These are phyloP conservation scores for Augiades crinisus DNA, from an alignment of 2,888 invertebrate genomes.

Conservation along the genomic window DNA sequence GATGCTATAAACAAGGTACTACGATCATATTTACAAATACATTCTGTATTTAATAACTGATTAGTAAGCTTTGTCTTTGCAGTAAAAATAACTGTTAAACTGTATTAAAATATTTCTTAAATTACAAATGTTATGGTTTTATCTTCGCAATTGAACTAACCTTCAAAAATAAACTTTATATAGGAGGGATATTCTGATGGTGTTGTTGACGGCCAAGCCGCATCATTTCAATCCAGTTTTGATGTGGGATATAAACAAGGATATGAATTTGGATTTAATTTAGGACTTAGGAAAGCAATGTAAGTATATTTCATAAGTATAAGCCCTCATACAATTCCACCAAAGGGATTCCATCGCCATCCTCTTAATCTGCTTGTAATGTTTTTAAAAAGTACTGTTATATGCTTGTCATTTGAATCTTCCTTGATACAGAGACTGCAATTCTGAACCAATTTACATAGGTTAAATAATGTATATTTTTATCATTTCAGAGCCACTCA, in stretches of 20 bases:
- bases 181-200: slow-evolving; percentile 87
- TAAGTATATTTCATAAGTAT: neutral
- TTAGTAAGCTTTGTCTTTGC: too few species aligned
- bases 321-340: too few species aligned
- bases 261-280: slow-evolving; percentile 79
- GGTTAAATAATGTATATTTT: neutral
- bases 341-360: too few species aligned
- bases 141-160: slow-evolving; percentile 31
- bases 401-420: too few species aligned
- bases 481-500: slow-evolving; percentile 38
- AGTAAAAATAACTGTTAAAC: too few species aligned
- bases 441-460: neutral
- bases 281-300: slow-evolving; percentile 60
- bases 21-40: too few species aligned
- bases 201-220: slow-evolving; percentile 82
- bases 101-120: too few species aligned
- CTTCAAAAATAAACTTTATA: slow-evolving; percentile 24
- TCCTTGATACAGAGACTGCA: too few species aligned
- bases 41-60: too few species aligned
- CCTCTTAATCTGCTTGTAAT: too few species aligned
- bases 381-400: too few species aligned
- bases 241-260: slow-evolving; percentile 86
- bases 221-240: slow-evolving; percentile 85
- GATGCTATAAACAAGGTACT: slow-evolving; percentile 50
- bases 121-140: too few species aligned